Evolutionary conservation across 35 echinoderm and acorn worm species (phyloP), one percentile per base, ranked within the genome.

Genomic region (Lytechinus pictus): DNA sequence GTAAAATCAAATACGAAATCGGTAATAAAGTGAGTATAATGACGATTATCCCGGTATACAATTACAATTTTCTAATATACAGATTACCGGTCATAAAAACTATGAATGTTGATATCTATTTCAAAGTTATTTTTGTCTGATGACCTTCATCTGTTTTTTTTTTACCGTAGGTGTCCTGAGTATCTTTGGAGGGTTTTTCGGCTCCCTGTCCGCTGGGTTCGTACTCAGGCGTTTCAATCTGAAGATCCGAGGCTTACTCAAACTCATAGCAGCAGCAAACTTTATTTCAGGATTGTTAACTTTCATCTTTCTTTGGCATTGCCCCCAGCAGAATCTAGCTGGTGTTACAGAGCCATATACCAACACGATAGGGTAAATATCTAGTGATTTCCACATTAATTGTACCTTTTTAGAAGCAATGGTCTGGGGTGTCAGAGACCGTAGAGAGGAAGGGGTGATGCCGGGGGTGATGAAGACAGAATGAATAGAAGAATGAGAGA

Each of bases 171-270:
- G 97, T 87, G 60, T 96, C 21, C 79, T 61, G 14, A 71, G 87
- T 8, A 61, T 97, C 12, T 90, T 95, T 24, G 97, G 92, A 0
- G 97, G 86, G 57, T 60, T 91, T 6, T 92, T 94, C 14, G 95
- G 95, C 10, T 96, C 97, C 8, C 61, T 96, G 14, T 28, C 95
- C 21, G 97, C 95, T 94, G 97, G 97, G 24, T 97, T 90, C 52
- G 24, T 96, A 6, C 53, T 95, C 87, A 96, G 95, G 86, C 54
- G 95, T 92, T 93, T 94, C 52, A 53, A 97, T 9, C 94, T 97
- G 27, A 96, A 95, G 54, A 94, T 97, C 12, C 87, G 61, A 52
- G 97, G 97, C 27, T 94, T 96, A 89, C 86, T 97, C 9, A 89
- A 91, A 53, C 71, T 94, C 7, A 89, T 51, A 54, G 27, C 88